These are phyloP conservation scores for Mustela lutreola DNA, from an alignment of 2,113 vertebrate species.

Conservation along the genomic window DNA sequence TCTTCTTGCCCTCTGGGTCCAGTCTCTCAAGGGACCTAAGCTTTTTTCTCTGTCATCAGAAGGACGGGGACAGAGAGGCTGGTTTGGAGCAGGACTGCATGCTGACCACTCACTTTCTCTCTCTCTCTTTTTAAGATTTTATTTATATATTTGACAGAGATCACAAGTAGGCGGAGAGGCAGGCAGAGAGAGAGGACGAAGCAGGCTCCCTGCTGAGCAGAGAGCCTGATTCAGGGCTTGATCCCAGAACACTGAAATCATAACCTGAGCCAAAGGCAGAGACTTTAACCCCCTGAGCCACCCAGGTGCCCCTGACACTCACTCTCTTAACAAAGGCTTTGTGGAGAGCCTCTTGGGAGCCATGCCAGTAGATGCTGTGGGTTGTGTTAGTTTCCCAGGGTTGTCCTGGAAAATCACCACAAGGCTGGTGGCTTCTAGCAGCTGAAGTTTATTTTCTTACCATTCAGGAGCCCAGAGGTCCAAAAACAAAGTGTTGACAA, in stretches of 20 bases:
- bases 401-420: background rate
- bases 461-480: background rate
- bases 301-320: too few species aligned
- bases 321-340: background rate
- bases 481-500: background rate
- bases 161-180: too few species aligned
- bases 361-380: too few species aligned
- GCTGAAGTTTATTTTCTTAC: background rate
- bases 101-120: background rate
- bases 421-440: background rate
- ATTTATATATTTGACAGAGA: too few species aligned
- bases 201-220: too few species aligned
- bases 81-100: background rate
- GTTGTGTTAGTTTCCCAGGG: background rate
- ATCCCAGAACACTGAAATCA: too few species aligned
- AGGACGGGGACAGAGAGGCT: background rate
- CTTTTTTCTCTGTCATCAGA: background rate
- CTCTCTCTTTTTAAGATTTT: too few species aligned
- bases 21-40: too few species aligned
- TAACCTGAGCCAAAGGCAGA: too few species aligned
- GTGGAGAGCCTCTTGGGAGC: background rate
- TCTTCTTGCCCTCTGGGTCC: background rate
- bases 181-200: too few species aligned
- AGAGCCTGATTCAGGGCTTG: too few species aligned
- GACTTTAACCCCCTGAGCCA: too few species aligned